Evolutionary conservation across 1,140 invertebrate species (phyloP).

Genomic region (Drosophila kikkawai): DNA sequence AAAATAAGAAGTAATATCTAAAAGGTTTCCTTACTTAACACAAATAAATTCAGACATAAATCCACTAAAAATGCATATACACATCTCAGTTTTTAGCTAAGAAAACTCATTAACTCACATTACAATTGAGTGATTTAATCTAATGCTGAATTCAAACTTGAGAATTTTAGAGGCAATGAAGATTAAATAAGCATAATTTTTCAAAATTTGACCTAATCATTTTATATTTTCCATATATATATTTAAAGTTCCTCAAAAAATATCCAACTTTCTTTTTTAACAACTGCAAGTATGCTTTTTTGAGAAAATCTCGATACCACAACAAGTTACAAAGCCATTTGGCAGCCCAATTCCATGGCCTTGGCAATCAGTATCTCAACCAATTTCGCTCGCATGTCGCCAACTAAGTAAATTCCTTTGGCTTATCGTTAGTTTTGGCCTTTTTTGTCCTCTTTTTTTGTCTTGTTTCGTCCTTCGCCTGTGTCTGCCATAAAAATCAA

Average conservation of each 20-base stretch:
- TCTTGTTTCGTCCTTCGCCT: slow-evolving; percentile 7
- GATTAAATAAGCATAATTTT: too few species aligned
- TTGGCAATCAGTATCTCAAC: slow-evolving; percentile 22
- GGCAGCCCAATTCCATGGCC: slow-evolving; percentile 24
- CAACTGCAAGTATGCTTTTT: not conserved
- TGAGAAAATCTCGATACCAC: not conserved
- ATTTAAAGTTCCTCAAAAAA: not conserved
- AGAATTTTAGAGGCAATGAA: too few species aligned
- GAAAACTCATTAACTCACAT: too few species aligned
- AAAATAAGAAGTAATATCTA: not conserved
- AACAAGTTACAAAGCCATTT: slow-evolving; percentile 37
- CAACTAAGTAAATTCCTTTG: slow-evolving; percentile 66
- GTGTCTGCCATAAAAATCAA: slow-evolving; percentile 54
- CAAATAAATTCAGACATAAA: too few species aligned
- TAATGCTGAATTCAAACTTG: too few species aligned
- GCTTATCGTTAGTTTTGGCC: slow-evolving; percentile 54
- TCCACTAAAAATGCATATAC: too few species aligned
- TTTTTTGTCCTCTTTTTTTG: slow-evolving; percentile 5
- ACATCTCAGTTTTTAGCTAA: too few species aligned
- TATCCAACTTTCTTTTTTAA: not conserved
- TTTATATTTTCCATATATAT: too few species aligned
- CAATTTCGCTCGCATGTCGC: slow-evolving; percentile 39
- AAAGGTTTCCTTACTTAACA: too few species aligned
- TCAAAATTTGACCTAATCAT: too few species aligned
- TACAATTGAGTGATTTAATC: too few species aligned